These are phyloP conservation scores for Tromatobia lineatoria DNA, from an alignment of 2,888 invertebrate species.

Conservation along the genomic window DNA sequence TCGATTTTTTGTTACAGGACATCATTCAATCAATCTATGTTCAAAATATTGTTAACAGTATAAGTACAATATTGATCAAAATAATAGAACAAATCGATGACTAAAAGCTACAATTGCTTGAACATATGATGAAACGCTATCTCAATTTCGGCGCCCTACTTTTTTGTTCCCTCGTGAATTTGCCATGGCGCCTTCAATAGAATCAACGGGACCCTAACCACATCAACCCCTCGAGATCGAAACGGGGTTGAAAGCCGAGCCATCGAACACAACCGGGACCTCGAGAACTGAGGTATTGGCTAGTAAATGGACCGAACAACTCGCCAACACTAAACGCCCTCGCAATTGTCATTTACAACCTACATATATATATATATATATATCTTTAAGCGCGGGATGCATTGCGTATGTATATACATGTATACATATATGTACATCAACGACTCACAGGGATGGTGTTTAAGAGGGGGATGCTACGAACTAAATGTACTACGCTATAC, in stretches of 20 bases:
- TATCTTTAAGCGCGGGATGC: background rate
- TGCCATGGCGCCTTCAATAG: constrained; percentile 15
- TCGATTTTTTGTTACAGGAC: background rate
- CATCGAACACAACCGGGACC: constrained; percentile 56
- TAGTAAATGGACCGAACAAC: constrained; percentile 72
- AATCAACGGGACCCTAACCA: background rate
- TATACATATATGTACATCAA: background rate
- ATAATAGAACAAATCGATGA: background rate
- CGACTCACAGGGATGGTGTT: constrained; percentile 20
- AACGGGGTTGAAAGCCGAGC: constrained; percentile 17
- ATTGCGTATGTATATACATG: background rate
- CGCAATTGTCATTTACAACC: constrained; percentile 17
- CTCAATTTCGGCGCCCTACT: background rate
- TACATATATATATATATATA: constrained; percentile 8
- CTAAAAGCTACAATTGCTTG: background rate
- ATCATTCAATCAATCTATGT: background rate
- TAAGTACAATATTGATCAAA: no score
- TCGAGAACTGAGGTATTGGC: constrained; percentile 68
- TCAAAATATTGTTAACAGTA: background rate
- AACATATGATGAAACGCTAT: background rate
- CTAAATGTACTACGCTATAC: constrained; percentile 61
- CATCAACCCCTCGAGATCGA: constrained; percentile 22
- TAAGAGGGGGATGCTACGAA: constrained; percentile 28
- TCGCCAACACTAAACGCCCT: constrained; percentile 54
- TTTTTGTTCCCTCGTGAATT: background rate